These are phyloP conservation scores for Xanthia icteritia DNA, from an alignment of 2,888 invertebrate species.

Conservation along the genomic window DNA sequence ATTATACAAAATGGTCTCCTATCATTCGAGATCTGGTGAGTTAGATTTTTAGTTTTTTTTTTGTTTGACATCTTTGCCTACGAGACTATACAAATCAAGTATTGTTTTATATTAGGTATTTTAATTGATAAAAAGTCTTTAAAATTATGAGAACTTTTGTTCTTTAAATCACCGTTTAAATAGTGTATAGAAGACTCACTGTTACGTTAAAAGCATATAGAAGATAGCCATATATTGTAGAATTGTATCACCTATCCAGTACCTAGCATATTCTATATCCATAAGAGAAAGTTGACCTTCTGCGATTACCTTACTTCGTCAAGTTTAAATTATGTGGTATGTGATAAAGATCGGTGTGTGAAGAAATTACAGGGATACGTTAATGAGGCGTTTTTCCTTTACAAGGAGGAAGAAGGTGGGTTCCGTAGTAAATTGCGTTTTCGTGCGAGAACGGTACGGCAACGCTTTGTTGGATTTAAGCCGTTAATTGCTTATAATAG, in stretches of 20 bases:
- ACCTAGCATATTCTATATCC: background rate
- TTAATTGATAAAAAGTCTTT: background rate
- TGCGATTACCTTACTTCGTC: background rate
- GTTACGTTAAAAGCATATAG: background rate
- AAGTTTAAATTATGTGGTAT: conserved; percentile 46
- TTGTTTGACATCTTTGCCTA: conserved; percentile 13
- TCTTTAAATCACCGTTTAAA: background rate
- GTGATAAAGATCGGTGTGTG: conserved; percentile 33
- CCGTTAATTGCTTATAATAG: conserved; percentile 38
- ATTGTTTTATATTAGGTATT: background rate
- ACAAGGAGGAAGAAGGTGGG: conserved; percentile 32
- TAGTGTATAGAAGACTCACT: conserved; percentile 11
- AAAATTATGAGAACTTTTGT: background rate
- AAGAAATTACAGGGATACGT: conserved; percentile 39
- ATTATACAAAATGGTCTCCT: conserved; percentile 66
- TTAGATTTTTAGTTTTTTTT: conserved; percentile 21
- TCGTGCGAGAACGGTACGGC: conserved; percentile 16
- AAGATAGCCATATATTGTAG: background rate
- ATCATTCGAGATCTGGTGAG: conserved; percentile 65
- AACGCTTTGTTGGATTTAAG: conserved; percentile 45
- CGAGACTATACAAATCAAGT: conserved; percentile 8
- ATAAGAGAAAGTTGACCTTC: conserved; percentile 22
- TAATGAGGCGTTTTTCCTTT: conserved; percentile 56
- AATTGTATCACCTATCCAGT: background rate
- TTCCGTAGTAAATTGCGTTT: conserved; percentile 33